Evolutionary conservation across 2,113 vertebrate genomes (phyloP), one percentile per base, ranked within the genome.

Genomic region (Argyrosomus japonicus): DNA sequence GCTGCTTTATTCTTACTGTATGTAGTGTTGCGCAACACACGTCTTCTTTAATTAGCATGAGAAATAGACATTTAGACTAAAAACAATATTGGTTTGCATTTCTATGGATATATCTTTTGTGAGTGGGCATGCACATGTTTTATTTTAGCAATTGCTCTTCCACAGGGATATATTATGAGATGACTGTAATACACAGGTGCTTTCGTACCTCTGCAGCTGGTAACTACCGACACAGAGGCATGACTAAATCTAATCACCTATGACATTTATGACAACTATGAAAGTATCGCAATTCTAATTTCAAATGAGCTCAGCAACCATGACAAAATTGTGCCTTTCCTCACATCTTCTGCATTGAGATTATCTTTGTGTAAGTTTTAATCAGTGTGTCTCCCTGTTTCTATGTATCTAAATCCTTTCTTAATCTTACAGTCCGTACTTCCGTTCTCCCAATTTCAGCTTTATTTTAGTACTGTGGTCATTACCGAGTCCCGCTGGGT

Each of bases 401-500:
- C 1, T 14, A 25, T 25, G 13, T 13, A 14, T 70, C 36, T 18
- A 27, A n/a, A 1, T 74, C 13, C 5, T 47, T 83, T 48, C 6
- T 32, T 56, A 14, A 29, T 65, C 9, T 32, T 63, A 50, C 67
- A 7, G 82, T 50, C 9, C 77, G 62, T 74, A 63, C 32, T 36
- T 18, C 21, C 61, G 43, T 81, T 75, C 72, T 29, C 43, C 53
- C 43, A 53, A 58, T 50, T 60, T 79, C 10, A 43, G 68, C 29
- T 79, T 60, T 56, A 54, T 86, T 80, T 82, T 56, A 56, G 53
- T 50, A 82, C 62, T 61, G n/a, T 65, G 72, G 76, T 70, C 79
- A 88, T 88, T 90, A 85, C 82, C 47, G 58, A 87, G 76, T 82
- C 87, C 88, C 47, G 36, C 48, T 88, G 73, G 80, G 75, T 91